Percentiles rank a stretch among this genome's conserved stretches.
phyloP scores from a whole-genome alignment of 2,113 vertebrate genomes.

The Phocoena phocoena region DNA sequence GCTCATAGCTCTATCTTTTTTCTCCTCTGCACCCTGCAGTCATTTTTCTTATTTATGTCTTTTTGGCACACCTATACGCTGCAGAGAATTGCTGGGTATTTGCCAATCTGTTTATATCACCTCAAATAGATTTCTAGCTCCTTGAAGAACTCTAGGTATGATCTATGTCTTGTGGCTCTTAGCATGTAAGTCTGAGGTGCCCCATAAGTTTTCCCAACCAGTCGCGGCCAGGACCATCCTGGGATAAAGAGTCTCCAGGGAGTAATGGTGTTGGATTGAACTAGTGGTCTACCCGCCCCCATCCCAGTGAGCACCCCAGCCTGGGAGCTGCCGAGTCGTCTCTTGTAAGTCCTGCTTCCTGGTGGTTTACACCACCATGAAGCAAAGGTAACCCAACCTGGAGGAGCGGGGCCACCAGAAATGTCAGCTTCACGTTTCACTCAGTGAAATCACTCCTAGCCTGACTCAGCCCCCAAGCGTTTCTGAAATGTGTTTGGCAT shows the following conservation, averaged over 20 bases:
- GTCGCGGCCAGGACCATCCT: neutral
- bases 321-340: accelerated
- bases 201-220: neutral
- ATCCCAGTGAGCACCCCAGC: accelerated
- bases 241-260: neutral
- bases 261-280: neutral
- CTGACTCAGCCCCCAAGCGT: neutral
- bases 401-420: neutral
- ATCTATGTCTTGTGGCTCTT: neutral
- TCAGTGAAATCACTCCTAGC: neutral
- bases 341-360: neutral
- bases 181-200: neutral
- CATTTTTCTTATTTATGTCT: neutral
- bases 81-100: neutral
- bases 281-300: accelerated
- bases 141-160: neutral
- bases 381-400: neutral
- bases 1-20: neutral
- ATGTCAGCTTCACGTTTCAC: neutral
- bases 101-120: neutral
- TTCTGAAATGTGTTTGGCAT: neutral
- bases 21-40: neutral
- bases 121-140: neutral
- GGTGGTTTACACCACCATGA: neutral
- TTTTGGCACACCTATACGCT: neutral